Evolutionary conservation across 2,888 invertebrate genomes (phyloP).

Genomic region (Leucoptera coffeella): DNA sequence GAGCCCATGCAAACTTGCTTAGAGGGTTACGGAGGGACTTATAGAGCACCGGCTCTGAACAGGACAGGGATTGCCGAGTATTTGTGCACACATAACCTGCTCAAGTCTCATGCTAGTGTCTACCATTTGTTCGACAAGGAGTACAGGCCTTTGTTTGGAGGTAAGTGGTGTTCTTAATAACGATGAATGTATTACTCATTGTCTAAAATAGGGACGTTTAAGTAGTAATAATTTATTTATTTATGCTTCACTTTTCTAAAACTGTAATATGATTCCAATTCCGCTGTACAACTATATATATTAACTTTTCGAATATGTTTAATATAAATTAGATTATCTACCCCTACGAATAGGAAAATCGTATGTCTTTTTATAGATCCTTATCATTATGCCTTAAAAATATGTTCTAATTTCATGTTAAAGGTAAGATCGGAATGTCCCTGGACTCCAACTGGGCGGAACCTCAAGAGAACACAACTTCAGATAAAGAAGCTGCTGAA

Average conservation of each 20-base stretch:
- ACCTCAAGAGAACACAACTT: slow-evolving; percentile 41
- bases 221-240: too few species aligned
- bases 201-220: too few species aligned
- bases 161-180: slow-evolving; percentile 18
- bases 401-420: too few species aligned
- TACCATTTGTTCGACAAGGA: slow-evolving; percentile 58
- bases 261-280: too few species aligned
- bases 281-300: too few species aligned
- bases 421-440: slow-evolving; percentile 58
- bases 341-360: too few species aligned
- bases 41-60: slow-evolving; percentile 53
- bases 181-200: too few species aligned
- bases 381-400: too few species aligned
- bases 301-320: too few species aligned
- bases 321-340: too few species aligned
- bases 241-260: too few species aligned
- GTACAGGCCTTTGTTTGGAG: slow-evolving; percentile 50
- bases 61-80: slow-evolving; percentile 60
- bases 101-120: slow-evolving; percentile 68
- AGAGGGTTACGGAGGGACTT: slow-evolving; percentile 52
- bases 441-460: slow-evolving; percentile 57
- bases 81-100: slow-evolving; percentile 62
- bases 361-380: too few species aligned
- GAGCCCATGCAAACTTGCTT: slow-evolving; percentile 60
- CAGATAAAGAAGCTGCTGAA: slow-evolving; percentile 56